These are phyloP conservation scores for Hephaestus fuliginosus DNA, from an alignment of 2,797 vertebrate species.

Conservation along the genomic window DNA sequence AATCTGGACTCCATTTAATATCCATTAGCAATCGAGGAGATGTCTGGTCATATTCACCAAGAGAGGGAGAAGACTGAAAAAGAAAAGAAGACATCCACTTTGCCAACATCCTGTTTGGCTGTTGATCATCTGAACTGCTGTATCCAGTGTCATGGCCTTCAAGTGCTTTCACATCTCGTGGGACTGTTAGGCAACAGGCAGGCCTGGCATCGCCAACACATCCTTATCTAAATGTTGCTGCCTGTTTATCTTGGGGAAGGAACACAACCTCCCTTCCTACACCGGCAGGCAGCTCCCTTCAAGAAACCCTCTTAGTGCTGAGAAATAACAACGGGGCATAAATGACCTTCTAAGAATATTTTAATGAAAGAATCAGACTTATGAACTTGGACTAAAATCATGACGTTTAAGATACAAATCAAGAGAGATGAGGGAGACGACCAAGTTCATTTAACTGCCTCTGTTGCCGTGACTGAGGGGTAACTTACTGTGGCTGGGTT, in stretches of 20 bases:
- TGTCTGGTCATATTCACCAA: neutral
- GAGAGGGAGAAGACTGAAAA: neutral
- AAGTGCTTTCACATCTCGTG: slow-evolving; percentile 37
- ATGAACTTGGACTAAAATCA: slow-evolving; percentile 1
- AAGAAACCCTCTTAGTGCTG: slow-evolving; percentile 13
- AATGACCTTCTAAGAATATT: slow-evolving; percentile 18
- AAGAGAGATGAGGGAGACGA: neutral
- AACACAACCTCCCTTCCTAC: slow-evolving; percentile 61
- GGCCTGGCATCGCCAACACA: slow-evolving; percentile 45
- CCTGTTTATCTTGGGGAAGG: slow-evolving; percentile 72
- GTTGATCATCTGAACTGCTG: slow-evolving; percentile 32
- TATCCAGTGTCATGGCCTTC: slow-evolving; percentile 55
- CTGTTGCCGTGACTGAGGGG: slow-evolving; percentile 6
- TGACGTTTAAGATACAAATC: neutral
- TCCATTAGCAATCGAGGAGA: slow-evolving; percentile 15
- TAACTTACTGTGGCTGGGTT: slow-evolving; percentile 17
- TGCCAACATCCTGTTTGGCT: slow-evolving; percentile 49
- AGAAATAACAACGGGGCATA: slow-evolving; percentile 27
- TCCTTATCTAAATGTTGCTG: slow-evolving; percentile 60
- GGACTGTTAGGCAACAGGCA: slow-evolving; percentile 35
- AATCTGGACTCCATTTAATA: slow-evolving; percentile 11
- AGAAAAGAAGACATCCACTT: slow-evolving; percentile 28
- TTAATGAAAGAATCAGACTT: neutral
- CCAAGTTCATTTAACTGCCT: neutral
- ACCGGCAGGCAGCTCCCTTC: slow-evolving; percentile 31